Evolutionary conservation across 2,797 vertebrate genomes (phyloP), one percentile per base, ranked within the genome.

Genomic region (Melanotaenia maccullochi): DNA sequence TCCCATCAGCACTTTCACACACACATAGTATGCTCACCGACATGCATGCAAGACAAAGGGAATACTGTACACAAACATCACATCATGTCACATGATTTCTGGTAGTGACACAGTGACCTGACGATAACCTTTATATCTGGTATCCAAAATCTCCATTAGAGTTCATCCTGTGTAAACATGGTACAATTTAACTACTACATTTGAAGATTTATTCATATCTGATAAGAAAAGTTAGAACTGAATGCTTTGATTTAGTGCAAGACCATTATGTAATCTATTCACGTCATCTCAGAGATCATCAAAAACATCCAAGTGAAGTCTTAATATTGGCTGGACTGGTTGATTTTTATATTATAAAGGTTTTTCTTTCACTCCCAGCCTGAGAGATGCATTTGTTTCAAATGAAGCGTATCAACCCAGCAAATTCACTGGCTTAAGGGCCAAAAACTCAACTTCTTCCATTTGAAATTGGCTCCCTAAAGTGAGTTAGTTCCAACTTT

Each of bases 1-100:
- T 89, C 82, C 87, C 8, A 75, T 94, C 94, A 95, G 95, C 92
- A 94, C 71, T 85, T 92, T 94, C 83, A 86, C 42, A 60, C 65
- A 76, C 83, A 86, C 66, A 76, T 76, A 84, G 63, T 49, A 65
- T 58, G 59, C 72, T 68, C 73, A 78, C 56, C 16, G 36, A 76
- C 76, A 73, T 67, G 60, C 56, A 71, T 59, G 36, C 51, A 35
- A 66, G 55, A 88, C 81, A 90, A 88, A 80, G 73, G 65, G 24
- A 28, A 44, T 49, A 57, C 28, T 44, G 61, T 73, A 79, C 75
- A 71, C 72, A 90, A 89, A 89, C 85, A 87, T 76, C 77, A 69
- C 64, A 57, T 56, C 77, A 64, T 52, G 79, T 77, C 87, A 90
- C 54, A 9, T 84, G 80, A 81, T 61, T 2, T 18, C 24, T 5